A percentile compares a stretch with the other conserved stretches of the same genome.
These are phyloP conservation scores for Ommatoiulus sabulosus DNA, from an alignment of 2,888 invertebrate genomes.

Conservation along the genomic window DNA sequence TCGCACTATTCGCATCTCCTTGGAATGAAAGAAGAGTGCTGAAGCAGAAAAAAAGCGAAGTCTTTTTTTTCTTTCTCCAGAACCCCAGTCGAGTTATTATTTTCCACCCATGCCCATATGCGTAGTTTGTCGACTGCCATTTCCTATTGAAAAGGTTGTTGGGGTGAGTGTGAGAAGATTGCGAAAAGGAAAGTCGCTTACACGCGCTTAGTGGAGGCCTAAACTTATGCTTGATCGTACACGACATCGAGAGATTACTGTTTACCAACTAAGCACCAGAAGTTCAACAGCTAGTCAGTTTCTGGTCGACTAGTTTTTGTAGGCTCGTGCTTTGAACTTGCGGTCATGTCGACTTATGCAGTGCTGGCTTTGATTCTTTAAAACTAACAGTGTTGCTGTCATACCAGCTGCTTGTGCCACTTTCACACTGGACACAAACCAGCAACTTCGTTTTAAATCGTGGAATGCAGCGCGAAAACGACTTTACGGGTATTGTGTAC, in stretches of 20 bases:
- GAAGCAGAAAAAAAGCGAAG: background rate
- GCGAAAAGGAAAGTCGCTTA: constrained; percentile 45
- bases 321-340: constrained; percentile 39
- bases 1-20: background rate
- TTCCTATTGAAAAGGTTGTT: constrained; percentile 37
- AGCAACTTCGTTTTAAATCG: too few species aligned
- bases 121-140: background rate
- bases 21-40: background rate
- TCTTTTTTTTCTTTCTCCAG: background rate
- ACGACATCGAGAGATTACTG: constrained; percentile 38
- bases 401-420: background rate
- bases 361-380: background rate
- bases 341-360: constrained; percentile 37
- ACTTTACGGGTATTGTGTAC: too few species aligned
- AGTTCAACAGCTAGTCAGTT: constrained; percentile 47
- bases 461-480: too few species aligned
- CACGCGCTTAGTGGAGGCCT: constrained; percentile 37
- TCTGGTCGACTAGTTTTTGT: constrained; percentile 17
- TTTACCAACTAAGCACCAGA: constrained; percentile 44
- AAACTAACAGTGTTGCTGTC: background rate
- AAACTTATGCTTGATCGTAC: constrained; percentile 45
- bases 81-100: background rate
- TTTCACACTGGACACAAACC: background rate
- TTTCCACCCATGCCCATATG: background rate
- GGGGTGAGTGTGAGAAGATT: constrained; percentile 47